A percentile compares a stretch with the other conserved stretches of the same genome.
phyloP scores from a whole-genome alignment of 2,797 vertebrate genomes.

The Rhabdomys pumilio region DNA sequence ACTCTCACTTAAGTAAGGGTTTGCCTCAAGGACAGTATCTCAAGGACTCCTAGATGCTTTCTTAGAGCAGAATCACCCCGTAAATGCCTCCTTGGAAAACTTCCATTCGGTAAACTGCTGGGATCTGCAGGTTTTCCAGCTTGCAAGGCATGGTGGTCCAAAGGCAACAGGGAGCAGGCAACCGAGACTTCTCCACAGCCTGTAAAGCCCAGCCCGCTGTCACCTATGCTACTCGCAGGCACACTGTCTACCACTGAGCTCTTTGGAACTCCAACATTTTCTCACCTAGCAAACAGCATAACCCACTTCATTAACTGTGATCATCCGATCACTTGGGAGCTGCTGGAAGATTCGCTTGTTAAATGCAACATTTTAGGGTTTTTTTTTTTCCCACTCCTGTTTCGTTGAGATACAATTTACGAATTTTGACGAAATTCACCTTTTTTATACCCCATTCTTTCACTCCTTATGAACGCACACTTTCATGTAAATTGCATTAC shows the following conservation, averaged over 20 bases:
- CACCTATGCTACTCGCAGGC: neutral
- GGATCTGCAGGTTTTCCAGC: neutral
- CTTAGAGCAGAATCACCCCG: neutral
- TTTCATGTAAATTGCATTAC: neutral
- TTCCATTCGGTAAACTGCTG: accelerated
- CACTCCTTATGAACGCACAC: neutral
- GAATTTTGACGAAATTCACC: neutral
- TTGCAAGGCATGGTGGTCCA: neutral
- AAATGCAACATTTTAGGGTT: conserved; percentile 42
- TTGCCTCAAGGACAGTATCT: neutral
- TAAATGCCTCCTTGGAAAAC: neutral
- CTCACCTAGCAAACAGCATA: neutral
- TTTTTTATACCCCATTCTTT: neutral
- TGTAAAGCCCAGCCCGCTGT: neutral
- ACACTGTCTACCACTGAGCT: neutral
- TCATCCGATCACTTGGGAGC: neutral
- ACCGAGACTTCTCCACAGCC: neutral
- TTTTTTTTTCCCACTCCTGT: neutral
- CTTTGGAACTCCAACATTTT: neutral
- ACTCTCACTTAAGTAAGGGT: neutral
- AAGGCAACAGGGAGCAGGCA: neutral
- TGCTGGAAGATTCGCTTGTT: neutral
- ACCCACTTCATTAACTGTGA: neutral
- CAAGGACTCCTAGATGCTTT: neutral
- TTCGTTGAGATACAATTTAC: conserved; percentile 9